Percentiles rank a stretch among this genome's conserved stretches.
phyloP scores from a whole-genome alignment of 2,888 invertebrate genomes.

The Chrysodeixis includens region DNA sequence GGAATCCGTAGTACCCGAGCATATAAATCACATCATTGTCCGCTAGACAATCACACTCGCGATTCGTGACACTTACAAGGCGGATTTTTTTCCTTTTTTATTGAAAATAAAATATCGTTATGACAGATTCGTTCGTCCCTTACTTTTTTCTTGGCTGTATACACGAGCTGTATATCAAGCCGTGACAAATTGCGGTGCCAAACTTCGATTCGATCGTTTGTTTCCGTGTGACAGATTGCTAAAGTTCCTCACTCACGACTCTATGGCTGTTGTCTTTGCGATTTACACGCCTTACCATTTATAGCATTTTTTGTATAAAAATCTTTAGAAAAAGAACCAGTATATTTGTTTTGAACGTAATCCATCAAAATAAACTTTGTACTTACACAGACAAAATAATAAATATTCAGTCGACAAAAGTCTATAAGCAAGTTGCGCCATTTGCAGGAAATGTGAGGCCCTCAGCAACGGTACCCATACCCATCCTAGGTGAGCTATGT shows the following conservation, averaged over 20 bases:
- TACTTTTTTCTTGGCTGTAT: conserved; percentile 32
- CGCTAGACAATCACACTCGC: conserved; percentile 1
- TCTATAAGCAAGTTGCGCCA: not conserved
- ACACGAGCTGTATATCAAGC: conserved; percentile 25
- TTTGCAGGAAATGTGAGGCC: conserved; percentile 1
- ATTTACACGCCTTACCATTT: not conserved
- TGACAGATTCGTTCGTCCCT: conserved; percentile 18
- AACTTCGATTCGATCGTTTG: conserved; percentile 19
- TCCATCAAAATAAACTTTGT: too few relatives aligned
- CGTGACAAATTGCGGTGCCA: conserved; percentile 34
- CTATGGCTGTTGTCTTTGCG: not conserved
- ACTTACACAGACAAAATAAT: not conserved
- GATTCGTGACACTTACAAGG: not conserved
- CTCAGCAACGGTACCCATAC: not conserved
- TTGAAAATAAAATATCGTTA: not conserved
- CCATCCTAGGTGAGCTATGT: conserved; percentile 34
- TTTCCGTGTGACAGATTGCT: conserved; percentile 35
- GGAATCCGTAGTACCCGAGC: too few relatives aligned
- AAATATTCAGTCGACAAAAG: too few relatives aligned
- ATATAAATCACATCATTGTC: not conserved
- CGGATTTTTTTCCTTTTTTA: not conserved
- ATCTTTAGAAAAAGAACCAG: not conserved
- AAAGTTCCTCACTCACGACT: conserved; percentile 24
- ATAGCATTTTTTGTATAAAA: not conserved
- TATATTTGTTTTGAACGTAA: too few relatives aligned